These are phyloP conservation scores for Diplodus sargus DNA, from an alignment of 2,797 vertebrate genomes.

Conservation along the genomic window DNA sequence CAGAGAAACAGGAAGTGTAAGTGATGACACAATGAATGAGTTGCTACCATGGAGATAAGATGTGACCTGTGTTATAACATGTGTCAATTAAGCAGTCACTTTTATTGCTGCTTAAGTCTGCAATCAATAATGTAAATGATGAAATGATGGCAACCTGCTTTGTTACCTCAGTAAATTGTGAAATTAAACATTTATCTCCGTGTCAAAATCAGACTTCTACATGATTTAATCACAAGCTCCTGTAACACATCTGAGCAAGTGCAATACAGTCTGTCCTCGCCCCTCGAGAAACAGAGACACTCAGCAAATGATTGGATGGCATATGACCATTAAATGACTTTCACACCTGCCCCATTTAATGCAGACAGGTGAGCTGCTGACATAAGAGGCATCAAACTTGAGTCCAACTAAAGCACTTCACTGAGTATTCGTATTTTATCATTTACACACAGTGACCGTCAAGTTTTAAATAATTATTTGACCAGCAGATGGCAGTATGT, in stretches of 20 bases:
- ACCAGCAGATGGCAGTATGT: slow-evolving; percentile 32
- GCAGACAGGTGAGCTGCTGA: no score
- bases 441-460: background rate
- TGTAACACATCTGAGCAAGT: background rate
- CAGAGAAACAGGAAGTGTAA: slow-evolving; percentile 2
- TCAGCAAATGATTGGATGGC: no score
- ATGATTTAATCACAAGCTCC: background rate
- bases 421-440: background rate
- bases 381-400: no score
- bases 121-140: background rate
- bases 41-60: slow-evolving; percentile 23
- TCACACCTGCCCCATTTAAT: no score
- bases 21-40: slow-evolving; percentile 12
- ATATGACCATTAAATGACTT: background rate
- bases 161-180: background rate
- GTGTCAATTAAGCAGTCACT: background rate
- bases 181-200: background rate
- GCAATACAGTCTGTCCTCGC: background rate
- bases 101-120: slow-evolving; percentile 4
- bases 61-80: slow-evolving; percentile 5
- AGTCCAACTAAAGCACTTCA: background rate
- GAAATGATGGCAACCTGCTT: background rate
- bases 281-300: background rate
- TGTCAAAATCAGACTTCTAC: background rate
- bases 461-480: background rate